A percentile compares a stretch with the other conserved stretches of the same genome.
phyloP scores from a whole-genome alignment of 2,113 vertebrate genomes.

The Oryctolagus cuniculus region mOryCun1.1 NC_091433.1:3451001-3451500 shows the following conservation, averaged over 20 bases:
- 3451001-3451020: neutral
- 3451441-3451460: no score
- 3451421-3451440: no score
- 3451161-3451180: neutral
- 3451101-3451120: neutral
- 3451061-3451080: neutral
- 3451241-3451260: neutral
- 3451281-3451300: neutral
- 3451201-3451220: neutral
- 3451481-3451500: fast-evolving
- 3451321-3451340: neutral
- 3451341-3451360: neutral
- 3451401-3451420: neutral
- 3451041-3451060: fast-evolving
- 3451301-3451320: neutral
- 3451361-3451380: neutral
- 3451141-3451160: neutral
- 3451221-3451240: neutral
- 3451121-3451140: neutral
- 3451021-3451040: neutral
- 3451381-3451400: neutral
- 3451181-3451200: neutral
- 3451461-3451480: neutral
- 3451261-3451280: neutral
- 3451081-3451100: neutral